Evolutionary conservation across 2,797 vertebrate species (phyloP).

Genomic region (Pantherophis vulpinus): DNA sequence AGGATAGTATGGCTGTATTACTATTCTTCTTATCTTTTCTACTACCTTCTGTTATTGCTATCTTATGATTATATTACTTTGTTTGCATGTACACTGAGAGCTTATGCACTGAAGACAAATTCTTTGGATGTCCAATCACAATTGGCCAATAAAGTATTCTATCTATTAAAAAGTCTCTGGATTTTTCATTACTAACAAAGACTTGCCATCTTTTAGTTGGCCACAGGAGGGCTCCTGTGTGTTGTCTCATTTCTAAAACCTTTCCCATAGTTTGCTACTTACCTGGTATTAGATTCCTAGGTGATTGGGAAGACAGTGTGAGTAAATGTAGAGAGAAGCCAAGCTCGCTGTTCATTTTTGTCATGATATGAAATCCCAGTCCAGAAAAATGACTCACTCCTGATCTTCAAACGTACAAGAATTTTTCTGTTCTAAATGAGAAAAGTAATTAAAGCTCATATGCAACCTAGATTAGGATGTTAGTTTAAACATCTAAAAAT

Average conservation of each 20-base stretch:
- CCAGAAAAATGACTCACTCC: background rate
- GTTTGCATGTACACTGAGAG: background rate
- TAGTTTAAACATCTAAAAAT: background rate
- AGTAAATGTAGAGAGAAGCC: background rate
- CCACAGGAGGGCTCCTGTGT: conserved; percentile 12
- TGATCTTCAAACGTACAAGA: background rate
- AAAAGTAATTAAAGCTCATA: background rate
- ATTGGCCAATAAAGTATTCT: background rate
- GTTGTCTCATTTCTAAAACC: background rate
- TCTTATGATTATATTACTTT: background rate
- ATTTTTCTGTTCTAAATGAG: background rate
- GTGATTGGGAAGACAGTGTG: background rate
- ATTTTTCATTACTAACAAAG: background rate
- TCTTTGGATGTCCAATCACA: background rate
- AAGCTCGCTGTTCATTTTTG: background rate
- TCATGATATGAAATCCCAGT: background rate
- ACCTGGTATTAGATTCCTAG: background rate
- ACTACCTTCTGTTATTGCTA: background rate
- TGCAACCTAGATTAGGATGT: background rate
- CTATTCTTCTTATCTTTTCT: background rate
- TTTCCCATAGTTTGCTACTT: background rate
- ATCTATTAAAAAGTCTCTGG: background rate
- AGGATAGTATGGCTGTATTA: background rate
- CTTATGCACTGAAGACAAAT: background rate
- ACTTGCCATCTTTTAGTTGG: background rate